Evolutionary conservation across 2,797 vertebrate genomes (phyloP), one percentile per base, ranked within the genome.

Genomic region (Miichthys miiuy): DNA sequence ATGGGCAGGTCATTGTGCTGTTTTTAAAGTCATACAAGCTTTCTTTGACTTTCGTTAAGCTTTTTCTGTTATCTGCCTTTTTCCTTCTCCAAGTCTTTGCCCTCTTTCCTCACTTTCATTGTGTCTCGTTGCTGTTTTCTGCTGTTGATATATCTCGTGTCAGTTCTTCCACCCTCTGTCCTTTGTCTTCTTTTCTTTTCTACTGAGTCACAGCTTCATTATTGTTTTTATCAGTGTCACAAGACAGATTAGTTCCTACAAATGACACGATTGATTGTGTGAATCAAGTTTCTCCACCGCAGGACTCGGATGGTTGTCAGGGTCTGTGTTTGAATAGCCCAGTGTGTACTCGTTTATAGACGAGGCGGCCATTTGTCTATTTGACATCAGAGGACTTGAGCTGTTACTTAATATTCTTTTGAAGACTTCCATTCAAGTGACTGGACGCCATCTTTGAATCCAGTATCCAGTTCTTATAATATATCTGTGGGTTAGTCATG

Each of bases 141-240:
- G n/a, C 73, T 73, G 62, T 46, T 87, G 83, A 82, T 86, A 10
- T 52, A 73, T 80, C 65, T 77, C 2, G 6, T 77, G 81, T 84
- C 85, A 64, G 25, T 38, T 52, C 72, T 20, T 54, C 74, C 5
- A 0, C 63, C 79, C 78, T 60, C 73, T 38, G 55, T 68, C 83
- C 65, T 83, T 73, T 41, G 46, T 80, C 83, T 62, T 85, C 74
- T 68, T 54, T 76, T 62, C 63, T 68, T 69, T 73, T 20, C 20
- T 10, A 56, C 74, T 70, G 79, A 81, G 67, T 84, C 78, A 71
- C 70, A 23, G 68, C 61, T 79, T 84, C 69, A 69, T 82, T 69
- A 57, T 75, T 83, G 79, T 87, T 80, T 82, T 72, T 72, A 79
- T 89, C 82, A 79, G 80, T 52, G 72, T 80, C 70, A 75, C 47